Conservation (phyloP, 2,113 vertebrate species). For the Labeo catla region DNA sequence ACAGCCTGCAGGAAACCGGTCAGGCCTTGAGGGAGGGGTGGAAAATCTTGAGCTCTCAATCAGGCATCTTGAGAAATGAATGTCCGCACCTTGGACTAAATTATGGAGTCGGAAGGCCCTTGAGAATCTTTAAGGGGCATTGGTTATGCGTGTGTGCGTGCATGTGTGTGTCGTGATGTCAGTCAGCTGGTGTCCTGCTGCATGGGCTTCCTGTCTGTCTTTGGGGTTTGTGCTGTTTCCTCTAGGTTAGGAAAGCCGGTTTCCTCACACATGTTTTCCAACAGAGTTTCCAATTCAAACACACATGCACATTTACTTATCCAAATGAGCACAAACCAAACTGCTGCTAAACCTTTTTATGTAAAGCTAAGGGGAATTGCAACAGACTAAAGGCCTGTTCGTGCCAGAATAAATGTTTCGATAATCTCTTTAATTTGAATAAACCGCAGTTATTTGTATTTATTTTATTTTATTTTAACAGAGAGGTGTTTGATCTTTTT, state of each 20-base stretch:
- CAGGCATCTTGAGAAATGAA: constrained; percentile 25
- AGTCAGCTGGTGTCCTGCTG: constrained; percentile 45
- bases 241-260: constrained; percentile 34
- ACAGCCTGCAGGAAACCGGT: constrained; percentile 28
- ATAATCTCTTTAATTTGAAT: background rate
- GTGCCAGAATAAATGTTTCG: background rate
- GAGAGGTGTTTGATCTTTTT: too few species aligned
- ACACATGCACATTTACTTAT: background rate
- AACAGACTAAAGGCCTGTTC: background rate
- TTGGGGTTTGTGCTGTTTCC: constrained; percentile 35
- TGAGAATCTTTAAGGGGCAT: background rate
- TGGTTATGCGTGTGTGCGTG: constrained; percentile 23
- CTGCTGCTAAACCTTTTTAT: background rate
- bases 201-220: constrained; percentile 51
- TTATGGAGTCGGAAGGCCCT: constrained; percentile 22
- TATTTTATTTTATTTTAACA: too few species aligned
- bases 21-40: constrained; percentile 25
- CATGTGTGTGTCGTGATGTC: constrained; percentile 21
- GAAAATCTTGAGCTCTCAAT: constrained; percentile 29
- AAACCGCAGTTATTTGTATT: background rate
- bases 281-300: constrained; percentile 12
- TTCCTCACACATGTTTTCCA: constrained; percentile 42
- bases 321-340: constrained; percentile 26
- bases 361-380: background rate
- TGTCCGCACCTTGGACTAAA: constrained; percentile 35